A percentile compares a stretch with the other conserved stretches of the same genome.
Evolutionary conservation across 2,797 vertebrate species (phyloP).

Genomic region (Coccyzus lansbergi): DNA sequence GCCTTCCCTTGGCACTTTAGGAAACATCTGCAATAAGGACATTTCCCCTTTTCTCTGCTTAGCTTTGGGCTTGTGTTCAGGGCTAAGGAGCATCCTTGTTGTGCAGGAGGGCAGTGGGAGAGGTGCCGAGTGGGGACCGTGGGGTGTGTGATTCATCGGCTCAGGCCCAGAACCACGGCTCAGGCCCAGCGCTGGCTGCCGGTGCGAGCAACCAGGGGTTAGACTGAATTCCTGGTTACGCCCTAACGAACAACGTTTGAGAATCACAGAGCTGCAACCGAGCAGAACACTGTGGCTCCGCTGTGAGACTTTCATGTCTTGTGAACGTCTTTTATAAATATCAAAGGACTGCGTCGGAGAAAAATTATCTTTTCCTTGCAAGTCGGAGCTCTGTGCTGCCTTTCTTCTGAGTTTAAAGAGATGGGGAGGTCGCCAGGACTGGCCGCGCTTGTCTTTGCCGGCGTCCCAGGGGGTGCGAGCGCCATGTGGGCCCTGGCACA

Average conservation of each 20-base stretch:
- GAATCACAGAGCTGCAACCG: background rate
- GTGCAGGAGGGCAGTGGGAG: too few species aligned
- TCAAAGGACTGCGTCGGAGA: background rate
- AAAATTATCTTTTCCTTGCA: background rate
- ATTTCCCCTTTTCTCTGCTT: too few species aligned
- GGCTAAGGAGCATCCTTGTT: too few species aligned
- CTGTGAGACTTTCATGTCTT: rapidly evolving
- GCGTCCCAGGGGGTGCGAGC: background rate
- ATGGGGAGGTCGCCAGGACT: background rate
- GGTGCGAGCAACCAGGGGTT: background rate
- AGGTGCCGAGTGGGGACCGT: too few species aligned
- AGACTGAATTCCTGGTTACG: background rate
- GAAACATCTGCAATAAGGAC: too few species aligned
- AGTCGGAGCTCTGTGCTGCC: background rate
- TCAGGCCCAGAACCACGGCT: rapidly evolving
- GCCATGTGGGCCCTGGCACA: background rate
- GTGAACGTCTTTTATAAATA: background rate
- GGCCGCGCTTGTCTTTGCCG: rapidly evolving
- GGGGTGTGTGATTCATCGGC: rapidly evolving
- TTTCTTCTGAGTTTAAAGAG: background rate
- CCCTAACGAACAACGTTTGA: rapidly evolving
- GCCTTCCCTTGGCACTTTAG: too few species aligned
- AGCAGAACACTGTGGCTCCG: rapidly evolving
- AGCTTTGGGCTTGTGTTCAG: too few species aligned
- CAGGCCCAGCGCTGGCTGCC: background rate